Conservation (phyloP, 2,888 invertebrate genomes). For the Cetonia aurata region DNA sequence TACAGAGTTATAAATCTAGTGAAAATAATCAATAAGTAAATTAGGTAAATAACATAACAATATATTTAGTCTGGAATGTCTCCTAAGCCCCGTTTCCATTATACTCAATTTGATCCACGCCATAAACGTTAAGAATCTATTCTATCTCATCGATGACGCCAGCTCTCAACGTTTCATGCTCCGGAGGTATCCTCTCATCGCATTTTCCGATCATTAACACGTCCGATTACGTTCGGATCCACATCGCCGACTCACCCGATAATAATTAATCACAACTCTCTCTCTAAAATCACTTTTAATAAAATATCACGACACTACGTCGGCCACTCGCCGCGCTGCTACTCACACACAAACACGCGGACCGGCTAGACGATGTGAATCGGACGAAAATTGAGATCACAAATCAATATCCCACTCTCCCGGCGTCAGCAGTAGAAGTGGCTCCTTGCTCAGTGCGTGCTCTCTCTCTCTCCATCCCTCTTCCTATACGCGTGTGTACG, state of each 20-base stretch:
- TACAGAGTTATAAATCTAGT: no score
- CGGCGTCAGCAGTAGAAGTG: no score
- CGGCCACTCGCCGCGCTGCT: neutral
- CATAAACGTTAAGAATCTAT: neutral
- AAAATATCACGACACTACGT: conserved; percentile 26
- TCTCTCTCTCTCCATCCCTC: conserved; percentile 1
- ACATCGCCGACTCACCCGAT: conserved; percentile 33
- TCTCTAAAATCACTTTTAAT: conserved; percentile 34
- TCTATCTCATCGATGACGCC: neutral
- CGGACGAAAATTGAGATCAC: conserved; percentile 39
- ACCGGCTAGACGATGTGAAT: conserved; percentile 34
- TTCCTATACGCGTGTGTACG: conserved; percentile 4
- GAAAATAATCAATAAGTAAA: no score
- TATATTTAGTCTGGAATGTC: no score
- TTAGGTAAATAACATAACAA: no score
- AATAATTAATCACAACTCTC: conserved; percentile 33
- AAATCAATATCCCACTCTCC: conserved; percentile 35
- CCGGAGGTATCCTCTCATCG: conserved; percentile 7
- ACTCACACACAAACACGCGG: neutral
- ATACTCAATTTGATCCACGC: no score
- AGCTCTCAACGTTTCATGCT: neutral
- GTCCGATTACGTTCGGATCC: conserved; percentile 31
- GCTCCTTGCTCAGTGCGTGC: neutral
- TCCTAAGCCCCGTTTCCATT: no score
- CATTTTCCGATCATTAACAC: conserved; percentile 35